Conservation (phyloP, 2,113 vertebrate genomes). For the Sander lucioperca region DNA sequence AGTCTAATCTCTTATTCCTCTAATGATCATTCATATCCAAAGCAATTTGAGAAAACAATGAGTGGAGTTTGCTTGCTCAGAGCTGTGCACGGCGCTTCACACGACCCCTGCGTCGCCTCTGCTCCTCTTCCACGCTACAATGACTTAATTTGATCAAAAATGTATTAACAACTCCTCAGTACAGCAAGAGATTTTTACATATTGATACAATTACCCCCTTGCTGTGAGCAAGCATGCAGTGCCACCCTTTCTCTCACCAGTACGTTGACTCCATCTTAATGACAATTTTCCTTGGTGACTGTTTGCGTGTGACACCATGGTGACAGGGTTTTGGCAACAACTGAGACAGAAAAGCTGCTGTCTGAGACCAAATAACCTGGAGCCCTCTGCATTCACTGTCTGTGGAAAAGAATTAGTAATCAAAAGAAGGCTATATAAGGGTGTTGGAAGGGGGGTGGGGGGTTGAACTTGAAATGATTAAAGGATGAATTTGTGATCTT, state of each 20-base stretch:
- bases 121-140: slow-evolving; percentile 65
- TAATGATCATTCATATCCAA: slow-evolving; percentile 73
- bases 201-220: slow-evolving; percentile 85
- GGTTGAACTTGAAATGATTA: slow-evolving; percentile 47
- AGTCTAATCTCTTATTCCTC: slow-evolving; percentile 63
- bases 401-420: slow-evolving; percentile 62
- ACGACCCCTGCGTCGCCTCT: slow-evolving; percentile 48
- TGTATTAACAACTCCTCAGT: slow-evolving; percentile 81
- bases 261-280: slow-evolving; percentile 68
- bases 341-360: slow-evolving; percentile 39
- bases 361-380: slow-evolving; percentile 50
- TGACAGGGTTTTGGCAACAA: slow-evolving; percentile 36
- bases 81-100: slow-evolving; percentile 26
- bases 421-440: slow-evolving; percentile 55
- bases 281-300: slow-evolving; percentile 65
- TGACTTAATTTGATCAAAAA: slow-evolving; percentile 82
- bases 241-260: slow-evolving; percentile 42
- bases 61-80: slow-evolving; percentile 58
- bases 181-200: slow-evolving; percentile 79
- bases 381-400: slow-evolving; percentile 19
- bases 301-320: slow-evolving; percentile 58
- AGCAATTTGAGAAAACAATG: slow-evolving; percentile 64
- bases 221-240: slow-evolving; percentile 75
- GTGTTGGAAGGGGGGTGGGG: background rate
- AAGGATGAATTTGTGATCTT: slow-evolving; percentile 51